Base-by-base conservation (phyloP, 2,797 vertebrate genomes). In the Gallinago solitaria region DNA sequence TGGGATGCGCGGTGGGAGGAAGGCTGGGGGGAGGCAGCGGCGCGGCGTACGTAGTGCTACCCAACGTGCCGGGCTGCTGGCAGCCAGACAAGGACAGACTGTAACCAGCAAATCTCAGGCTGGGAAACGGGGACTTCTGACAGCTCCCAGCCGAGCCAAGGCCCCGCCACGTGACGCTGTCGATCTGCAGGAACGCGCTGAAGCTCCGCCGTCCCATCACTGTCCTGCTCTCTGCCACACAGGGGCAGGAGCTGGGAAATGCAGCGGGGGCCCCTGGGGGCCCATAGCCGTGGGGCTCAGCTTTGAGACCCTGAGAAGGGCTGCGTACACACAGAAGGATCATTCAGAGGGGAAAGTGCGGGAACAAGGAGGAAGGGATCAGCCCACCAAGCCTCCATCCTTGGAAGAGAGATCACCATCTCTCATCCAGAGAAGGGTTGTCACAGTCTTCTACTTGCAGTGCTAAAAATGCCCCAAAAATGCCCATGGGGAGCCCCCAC, bases 271-370 rank as follows among this genome's bases (percentile, higher is more conserved):
- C 47, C 39, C 28, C 23, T 1, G 1, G 25, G 56, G 64, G 18
- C 47, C 16, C 11, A 2, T 3, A 8, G 60, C 10, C 8, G 0
- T 27, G 9, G 1, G 12, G 28, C 35, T 56, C 20, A 3, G 71
- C 39, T 59, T 12, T 14, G 25, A 56, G 75, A 25, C 9, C 2
- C 39, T 1, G 18, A 25, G 20, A 60, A 70, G 47, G 11, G 33
- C n/a, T 45, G 28, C 12, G 39, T 8, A 24, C 1, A 7, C 2
- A 27, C 60, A 37, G 45, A 15, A 76, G 9, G 48, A 16, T 24
- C 50, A 0, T 21, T 5, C 5, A 5, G 9, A 27, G 1, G 30
- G 48, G 51, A 47, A 83, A 43, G 21, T 0, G 1, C 9, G 21
- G 25, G 1, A 0, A 6, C 0, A 2, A 37, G 43, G 27, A 56